A percentile compares a stretch with the other conserved stretches of the same genome.
phyloP scores from a whole-genome alignment of 2,797 vertebrate species.

The Spinus olivaceus region DNA sequence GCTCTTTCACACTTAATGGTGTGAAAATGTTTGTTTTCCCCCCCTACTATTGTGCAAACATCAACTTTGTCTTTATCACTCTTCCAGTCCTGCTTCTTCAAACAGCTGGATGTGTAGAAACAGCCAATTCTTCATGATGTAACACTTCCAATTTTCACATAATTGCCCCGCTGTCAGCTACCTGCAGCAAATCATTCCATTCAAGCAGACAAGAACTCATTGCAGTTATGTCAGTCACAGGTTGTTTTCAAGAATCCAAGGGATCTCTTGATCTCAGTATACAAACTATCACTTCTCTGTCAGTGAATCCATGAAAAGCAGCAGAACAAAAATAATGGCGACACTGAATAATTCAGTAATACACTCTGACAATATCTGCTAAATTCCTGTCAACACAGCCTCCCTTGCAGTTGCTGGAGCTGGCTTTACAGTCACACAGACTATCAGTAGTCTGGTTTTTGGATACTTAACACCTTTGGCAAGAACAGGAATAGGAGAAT shows the following conservation, averaged over 20 bases:
- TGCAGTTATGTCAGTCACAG: background rate
- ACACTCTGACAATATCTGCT: constrained; percentile 5
- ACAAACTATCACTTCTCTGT: background rate
- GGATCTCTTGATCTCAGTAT: background rate
- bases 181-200: background rate
- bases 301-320: constrained; percentile 11
- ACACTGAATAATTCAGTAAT: constrained; percentile 32
- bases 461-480: background rate
- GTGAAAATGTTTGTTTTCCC: background rate
- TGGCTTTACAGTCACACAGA: background rate
- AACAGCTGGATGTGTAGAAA: background rate
- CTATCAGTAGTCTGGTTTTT: background rate
- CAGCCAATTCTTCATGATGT: background rate
- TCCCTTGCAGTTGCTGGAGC: background rate
- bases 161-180: background rate
- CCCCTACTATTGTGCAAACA: background rate
- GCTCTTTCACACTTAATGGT: background rate
- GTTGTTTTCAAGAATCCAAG: background rate
- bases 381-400: constrained; percentile 33
- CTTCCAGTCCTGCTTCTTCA: background rate
- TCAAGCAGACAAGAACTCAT: background rate
- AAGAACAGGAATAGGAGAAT: background rate
- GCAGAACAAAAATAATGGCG: constrained; percentile 3
- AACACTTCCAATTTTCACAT: background rate
- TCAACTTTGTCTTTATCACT: background rate